Conservation (phyloP, 2,797 vertebrate species). For the Notamacropus eugenii region DNA sequence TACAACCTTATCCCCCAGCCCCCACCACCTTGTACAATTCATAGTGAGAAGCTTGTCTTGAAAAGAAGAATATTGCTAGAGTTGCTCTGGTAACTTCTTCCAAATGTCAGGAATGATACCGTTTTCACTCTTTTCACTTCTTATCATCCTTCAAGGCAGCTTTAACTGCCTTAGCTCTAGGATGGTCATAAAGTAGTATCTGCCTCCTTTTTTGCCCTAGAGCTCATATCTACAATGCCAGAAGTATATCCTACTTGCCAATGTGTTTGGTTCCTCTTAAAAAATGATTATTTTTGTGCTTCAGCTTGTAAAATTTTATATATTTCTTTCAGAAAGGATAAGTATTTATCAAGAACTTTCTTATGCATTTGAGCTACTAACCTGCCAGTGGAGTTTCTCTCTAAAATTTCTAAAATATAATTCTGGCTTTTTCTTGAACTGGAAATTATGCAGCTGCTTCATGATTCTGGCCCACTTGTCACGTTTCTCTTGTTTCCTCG, state of each 20-base stretch:
- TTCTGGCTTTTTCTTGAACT: conserved; percentile 24
- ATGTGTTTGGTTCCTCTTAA: neutral
- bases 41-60: neutral
- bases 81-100: neutral
- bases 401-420: conserved; percentile 29
- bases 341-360: conserved; percentile 45
- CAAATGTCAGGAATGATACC: neutral
- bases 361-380: conserved; percentile 49
- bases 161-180: neutral
- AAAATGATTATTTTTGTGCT: conserved; percentile 10
- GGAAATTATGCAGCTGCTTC: conserved; percentile 71
- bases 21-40: neutral
- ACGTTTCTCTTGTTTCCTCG: conserved; percentile 58
- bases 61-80: neutral
- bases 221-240: neutral
- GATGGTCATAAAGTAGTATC: neutral
- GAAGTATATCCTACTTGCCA: neutral
- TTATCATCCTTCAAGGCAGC: neutral
- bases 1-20: neutral
- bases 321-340: conserved; percentile 50
- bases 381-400: conserved; percentile 8
- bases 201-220: neutral
- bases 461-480: conserved; percentile 41
- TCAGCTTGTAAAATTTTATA: conserved; percentile 27
- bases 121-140: neutral